Evolutionary conservation across 1,140 invertebrate species (phyloP).

Genomic region (Drosophila melanogaster): DNA sequence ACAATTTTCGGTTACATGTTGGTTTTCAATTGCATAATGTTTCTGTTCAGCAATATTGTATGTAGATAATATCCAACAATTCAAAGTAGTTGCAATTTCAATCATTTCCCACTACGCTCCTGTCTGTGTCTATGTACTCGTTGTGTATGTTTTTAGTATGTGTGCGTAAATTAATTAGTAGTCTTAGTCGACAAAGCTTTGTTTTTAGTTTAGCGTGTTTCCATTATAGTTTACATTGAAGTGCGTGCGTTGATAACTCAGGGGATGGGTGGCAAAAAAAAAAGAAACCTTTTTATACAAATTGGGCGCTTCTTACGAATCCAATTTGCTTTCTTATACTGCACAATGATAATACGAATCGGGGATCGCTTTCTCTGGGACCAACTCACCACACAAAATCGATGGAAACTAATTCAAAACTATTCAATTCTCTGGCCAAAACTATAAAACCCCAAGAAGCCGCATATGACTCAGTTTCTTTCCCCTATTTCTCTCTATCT

Average conservation of each 20-base stretch:
- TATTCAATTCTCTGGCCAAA: constrained; percentile 2
- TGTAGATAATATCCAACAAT: constrained; percentile 47
- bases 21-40: constrained; percentile 74
- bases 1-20: constrained; percentile 51
- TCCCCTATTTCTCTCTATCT: constrained; percentile 34
- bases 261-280: constrained; percentile 8
- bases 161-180: constrained; percentile 27
- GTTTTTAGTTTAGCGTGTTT: constrained; percentile 30
- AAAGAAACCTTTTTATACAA: constrained; percentile 17
- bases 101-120: constrained; percentile 41
- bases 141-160: constrained; percentile 32
- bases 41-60: constrained; percentile 64
- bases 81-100: constrained; percentile 57
- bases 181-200: constrained; percentile 1
- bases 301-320: constrained; percentile 19
- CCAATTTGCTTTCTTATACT: constrained; percentile 49
- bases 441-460: constrained; percentile 24
- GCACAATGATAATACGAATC: constrained; percentile 29
- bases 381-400: constrained; percentile 83
- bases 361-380: constrained; percentile 13
- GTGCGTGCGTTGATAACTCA: constrained; percentile 8
- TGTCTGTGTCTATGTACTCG: constrained; percentile 41
- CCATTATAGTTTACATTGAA: constrained; percentile 12
- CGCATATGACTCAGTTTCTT: constrained; percentile 39
- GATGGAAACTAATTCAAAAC: constrained; percentile 24